Base-by-base conservation (phyloP, 2,888 invertebrate genomes). In the Thera obeliscata region DNA sequence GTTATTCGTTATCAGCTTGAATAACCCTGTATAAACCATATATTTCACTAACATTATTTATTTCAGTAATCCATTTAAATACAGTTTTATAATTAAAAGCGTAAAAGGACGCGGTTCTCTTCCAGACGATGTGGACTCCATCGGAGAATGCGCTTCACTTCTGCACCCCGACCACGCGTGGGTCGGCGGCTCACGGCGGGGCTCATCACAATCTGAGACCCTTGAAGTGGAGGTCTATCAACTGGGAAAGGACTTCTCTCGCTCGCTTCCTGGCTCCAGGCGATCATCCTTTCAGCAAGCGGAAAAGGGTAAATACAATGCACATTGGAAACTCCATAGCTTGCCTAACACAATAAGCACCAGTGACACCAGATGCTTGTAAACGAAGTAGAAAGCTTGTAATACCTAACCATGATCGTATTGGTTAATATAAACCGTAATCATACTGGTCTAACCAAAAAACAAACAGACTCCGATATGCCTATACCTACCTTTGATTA, bases 201-300 rank as follows among this genome's bases (percentile, higher is more conserved):
- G 98, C 49, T 98, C 97, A n/a, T 97, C 97, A 54, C 97, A 98
- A 84, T 98, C 97, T 0, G 98, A 98, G 85, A 97, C 97, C 61
- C 93, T 97, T 59, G 97, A 98, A 84, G 96, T 96, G 61, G 97
- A 97, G 84, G 96, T 96, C 8, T 97, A 98, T 88, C 96, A 98
- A 85, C 94, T 98, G 59, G 97, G 96, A 68, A 97, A 97, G 86
- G 97, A 97, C 88, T 97, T 97, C 87, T 97, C 97, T 35, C 95
- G 97, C 79, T 97, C 97, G 3, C 89, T 98, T 76, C 98, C 98
- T 0, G 97, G 97, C 7, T 97, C 97, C 11, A 94, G 97, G 66
- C 94, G 97, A 62, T 97, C 97, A 46, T 97, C 97, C 35, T 97
- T 98, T 85, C 97, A 97, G 89, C 95, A 95, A 76, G 95, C 95